A percentile compares a stretch with the other conserved stretches of the same genome.
Conservation (phyloP, 2,113 vertebrate genomes). For the Thamnophis sirtalis region DNA sequence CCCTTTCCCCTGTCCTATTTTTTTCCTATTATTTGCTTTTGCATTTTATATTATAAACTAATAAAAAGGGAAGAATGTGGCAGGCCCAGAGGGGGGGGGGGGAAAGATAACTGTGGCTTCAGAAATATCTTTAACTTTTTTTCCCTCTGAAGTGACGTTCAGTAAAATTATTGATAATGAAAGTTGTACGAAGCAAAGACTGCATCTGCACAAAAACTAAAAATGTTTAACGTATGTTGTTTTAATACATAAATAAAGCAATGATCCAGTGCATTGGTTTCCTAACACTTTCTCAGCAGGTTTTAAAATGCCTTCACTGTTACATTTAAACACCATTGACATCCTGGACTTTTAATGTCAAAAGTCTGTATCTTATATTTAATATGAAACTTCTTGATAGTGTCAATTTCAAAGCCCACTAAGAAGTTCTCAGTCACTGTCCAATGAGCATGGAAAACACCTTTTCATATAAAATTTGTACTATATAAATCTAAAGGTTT, state of each 20-base stretch:
- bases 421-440: neutral
- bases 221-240: neutral
- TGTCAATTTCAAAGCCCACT: neutral
- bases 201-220: neutral
- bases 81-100: too few species aligned
- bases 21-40: too few species aligned
- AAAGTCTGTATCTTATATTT: neutral
- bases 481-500: neutral
- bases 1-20: too few species aligned
- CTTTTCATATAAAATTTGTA: neutral
- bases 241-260: neutral
- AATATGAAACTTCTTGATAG: neutral
- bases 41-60: too few species aligned
- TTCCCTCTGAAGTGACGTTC: neutral
- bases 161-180: neutral
- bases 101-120: neutral
- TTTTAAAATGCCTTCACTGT: neutral
- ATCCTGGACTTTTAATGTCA: neutral
- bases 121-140: neutral
- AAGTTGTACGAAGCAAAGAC: neutral
- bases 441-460: neutral
- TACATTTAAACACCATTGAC: neutral
- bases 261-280: neutral
- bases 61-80: too few species aligned
- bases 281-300: neutral